Evolutionary conservation across 2,797 vertebrate species (phyloP), one percentile per base, ranked within the genome.

Genomic region (Microctenopoma lineatum): DNA sequence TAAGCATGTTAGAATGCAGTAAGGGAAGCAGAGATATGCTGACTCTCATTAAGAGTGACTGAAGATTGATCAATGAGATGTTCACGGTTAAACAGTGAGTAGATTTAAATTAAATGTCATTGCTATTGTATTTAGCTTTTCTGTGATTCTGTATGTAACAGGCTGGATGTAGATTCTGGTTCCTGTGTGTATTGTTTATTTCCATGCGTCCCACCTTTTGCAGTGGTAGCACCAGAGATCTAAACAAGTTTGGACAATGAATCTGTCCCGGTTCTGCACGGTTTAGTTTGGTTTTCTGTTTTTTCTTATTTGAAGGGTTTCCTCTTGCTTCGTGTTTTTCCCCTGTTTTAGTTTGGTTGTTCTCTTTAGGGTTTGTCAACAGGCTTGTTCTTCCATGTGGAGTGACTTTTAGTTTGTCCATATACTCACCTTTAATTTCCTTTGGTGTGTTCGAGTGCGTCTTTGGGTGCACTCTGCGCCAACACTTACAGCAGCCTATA

Each of bases 211-310:
- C 16, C 15, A 46, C 21, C 7, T 53, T 4, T 34, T 26, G 14
- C 36, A n/a, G 48, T 73, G 4, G 10, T 8, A 9, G 13, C 44
- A 58, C 70, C 51, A 66, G 53, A 66, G 66, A 46, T 46, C 3
- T 16, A 6, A 53, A 42, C 25, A 1, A 59, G 21, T 8, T 12
- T 0, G 0, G 39, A 27, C 47, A 66, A 44, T 14, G 7, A 21
- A 29, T 1, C 21, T 21, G 21, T 21, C 21, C 21, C 21, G 21
- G 21, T 21, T 21, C 21, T 21, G 21, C 21, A 21, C 21, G 21
- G 21, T 21, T 21, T 21, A 21, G 21, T 21, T 21, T 21, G 21
- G 21, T 21, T 21, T 21, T 21, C 21, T 21, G 21, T 21, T 21
- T 1, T 21, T 21, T 21, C 21, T 21, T 21, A 1, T 21, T 21